phyloP scores from a whole-genome alignment of 2,113 vertebrate genomes.

The Porphyrio hochstetteri region DNA sequence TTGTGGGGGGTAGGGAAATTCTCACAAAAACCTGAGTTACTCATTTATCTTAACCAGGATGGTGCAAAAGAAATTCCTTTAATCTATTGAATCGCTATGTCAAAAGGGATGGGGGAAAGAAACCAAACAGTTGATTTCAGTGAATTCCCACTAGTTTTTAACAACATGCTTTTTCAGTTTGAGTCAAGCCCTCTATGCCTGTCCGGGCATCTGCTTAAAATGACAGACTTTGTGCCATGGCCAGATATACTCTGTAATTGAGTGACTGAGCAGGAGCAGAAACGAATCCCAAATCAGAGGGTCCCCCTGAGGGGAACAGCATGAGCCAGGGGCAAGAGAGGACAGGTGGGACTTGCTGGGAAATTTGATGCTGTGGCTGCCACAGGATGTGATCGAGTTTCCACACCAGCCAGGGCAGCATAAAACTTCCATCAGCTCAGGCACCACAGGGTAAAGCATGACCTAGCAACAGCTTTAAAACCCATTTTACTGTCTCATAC shows the following conservation, averaged over 20 bases:
- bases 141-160: not conserved
- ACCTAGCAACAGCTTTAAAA: not conserved
- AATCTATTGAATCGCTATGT: not conserved
- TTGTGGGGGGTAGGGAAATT: accelerated
- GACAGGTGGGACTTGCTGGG: not conserved
- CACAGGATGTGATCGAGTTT: not conserved
- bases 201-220: not conserved
- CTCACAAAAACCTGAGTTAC: not conserved
- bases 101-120: not conserved
- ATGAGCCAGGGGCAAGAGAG: not conserved
- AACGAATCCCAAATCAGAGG: not conserved
- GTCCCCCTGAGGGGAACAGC: not conserved
- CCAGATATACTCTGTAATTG: not conserved
- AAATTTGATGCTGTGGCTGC: not conserved
- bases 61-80: not conserved
- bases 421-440: not conserved
- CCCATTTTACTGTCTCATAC: not conserved
- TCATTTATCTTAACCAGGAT: not conserved
- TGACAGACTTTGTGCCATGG: not conserved
- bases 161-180: not conserved
- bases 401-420: not conserved
- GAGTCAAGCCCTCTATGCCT: not conserved
- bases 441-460: not conserved
- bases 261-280: not conserved
- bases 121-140: not conserved